Evolutionary conservation across 1,140 invertebrate genomes (phyloP).

Genomic region (Sitophilus oryzae): DNA sequence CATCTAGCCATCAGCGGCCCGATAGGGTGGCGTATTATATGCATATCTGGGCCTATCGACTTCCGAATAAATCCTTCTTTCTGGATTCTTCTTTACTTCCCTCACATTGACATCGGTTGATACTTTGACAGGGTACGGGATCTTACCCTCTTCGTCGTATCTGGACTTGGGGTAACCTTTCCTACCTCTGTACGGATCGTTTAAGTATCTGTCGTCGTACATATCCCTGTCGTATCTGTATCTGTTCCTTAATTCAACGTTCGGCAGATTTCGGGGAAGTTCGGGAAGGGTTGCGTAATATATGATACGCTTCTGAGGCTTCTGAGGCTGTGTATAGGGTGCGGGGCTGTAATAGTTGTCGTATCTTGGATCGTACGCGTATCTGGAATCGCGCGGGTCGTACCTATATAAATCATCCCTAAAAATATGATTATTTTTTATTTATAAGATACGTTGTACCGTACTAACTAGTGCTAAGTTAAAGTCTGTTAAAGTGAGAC

Average conservation of each 20-base stretch:
- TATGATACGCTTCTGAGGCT: conserved; percentile 42
- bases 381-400: conserved; percentile 3
- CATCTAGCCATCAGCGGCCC: conserved; percentile 9
- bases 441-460: too few relatives aligned
- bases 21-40: conserved; percentile 20
- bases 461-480: too few relatives aligned
- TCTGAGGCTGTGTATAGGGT: conserved; percentile 8
- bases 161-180: conserved; percentile 28
- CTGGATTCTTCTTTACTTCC: conserved; percentile 39
- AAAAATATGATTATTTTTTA: not conserved
- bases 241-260: conserved; percentile 29
- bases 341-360: conserved; percentile 13
- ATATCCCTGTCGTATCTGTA: conserved; percentile 24
- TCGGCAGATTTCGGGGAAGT: conserved; percentile 44
- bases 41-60: conserved; percentile 31
- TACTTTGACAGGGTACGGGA: conserved; percentile 36
- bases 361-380: conserved; percentile 13
- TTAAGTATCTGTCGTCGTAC: conserved; percentile 30
- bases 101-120: conserved; percentile 37
- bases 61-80: conserved; percentile 40
- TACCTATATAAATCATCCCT: conserved; percentile 17
- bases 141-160: conserved; percentile 27
- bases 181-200: conserved; percentile 11
- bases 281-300: conserved; percentile 50
- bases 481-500: too few relatives aligned